These are phyloP conservation scores for Xenopus petersii DNA, from an alignment of 2,797 vertebrate species.

Conservation along the genomic window DNA sequence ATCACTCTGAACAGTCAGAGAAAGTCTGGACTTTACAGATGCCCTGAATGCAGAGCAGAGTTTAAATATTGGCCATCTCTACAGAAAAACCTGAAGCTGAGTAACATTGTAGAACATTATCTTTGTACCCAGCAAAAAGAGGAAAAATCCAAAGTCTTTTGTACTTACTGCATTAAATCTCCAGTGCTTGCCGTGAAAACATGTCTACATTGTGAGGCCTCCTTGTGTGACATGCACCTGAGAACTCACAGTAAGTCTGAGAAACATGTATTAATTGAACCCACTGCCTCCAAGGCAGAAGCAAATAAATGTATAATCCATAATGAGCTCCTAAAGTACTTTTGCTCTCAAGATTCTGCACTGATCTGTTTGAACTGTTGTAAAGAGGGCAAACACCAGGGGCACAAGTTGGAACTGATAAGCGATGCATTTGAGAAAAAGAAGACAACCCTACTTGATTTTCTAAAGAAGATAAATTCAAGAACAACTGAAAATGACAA, in stretches of 20 bases:
- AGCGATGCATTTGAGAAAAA: conserved; percentile 64
- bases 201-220: conserved; percentile 67
- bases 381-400: conserved; percentile 59
- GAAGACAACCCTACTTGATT: conserved; percentile 55
- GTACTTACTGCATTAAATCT: conserved; percentile 56
- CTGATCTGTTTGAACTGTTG: conserved; percentile 62
- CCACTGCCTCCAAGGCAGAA: conserved; percentile 19
- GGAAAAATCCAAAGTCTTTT: conserved; percentile 32
- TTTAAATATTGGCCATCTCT: conserved; percentile 52
- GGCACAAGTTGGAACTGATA: conserved; percentile 65
- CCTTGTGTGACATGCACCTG: conserved; percentile 64
- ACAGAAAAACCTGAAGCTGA: conserved; percentile 68
- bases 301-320: conserved; percentile 56
- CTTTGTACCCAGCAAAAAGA: conserved; percentile 25
- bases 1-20: conserved; percentile 48
- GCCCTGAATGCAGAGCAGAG: conserved; percentile 66
- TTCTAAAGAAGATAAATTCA: conserved; percentile 56
- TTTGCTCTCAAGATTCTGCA: conserved; percentile 61
- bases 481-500: not conserved
- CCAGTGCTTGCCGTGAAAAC: conserved; percentile 57
- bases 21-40: conserved; percentile 44
- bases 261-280: conserved; percentile 55
- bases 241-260: conserved; percentile 62
- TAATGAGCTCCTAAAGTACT: conserved; percentile 58
- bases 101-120: conserved; percentile 64